These are phyloP conservation scores for Lutraria rhynchaena DNA, from an alignment of 1,140 invertebrate genomes.

Conservation along the genomic window DNA sequence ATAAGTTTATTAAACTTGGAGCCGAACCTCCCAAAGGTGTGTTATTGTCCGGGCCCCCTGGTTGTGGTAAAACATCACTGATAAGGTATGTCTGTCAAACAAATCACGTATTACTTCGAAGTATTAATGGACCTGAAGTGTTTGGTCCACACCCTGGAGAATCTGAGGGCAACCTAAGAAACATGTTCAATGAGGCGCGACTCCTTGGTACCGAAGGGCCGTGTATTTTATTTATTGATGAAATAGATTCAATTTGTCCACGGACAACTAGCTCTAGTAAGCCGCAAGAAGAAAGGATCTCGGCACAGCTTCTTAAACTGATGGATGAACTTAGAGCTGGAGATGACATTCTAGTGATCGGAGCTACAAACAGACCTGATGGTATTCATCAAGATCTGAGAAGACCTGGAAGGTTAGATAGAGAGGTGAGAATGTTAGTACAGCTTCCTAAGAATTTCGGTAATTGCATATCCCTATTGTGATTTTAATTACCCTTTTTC, in stretches of 20 bases:
- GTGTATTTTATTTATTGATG: constrained; percentile 79
- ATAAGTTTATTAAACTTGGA: constrained; percentile 34
- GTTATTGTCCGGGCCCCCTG: constrained; percentile 77
- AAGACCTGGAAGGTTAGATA: constrained; percentile 77
- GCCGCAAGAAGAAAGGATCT: constrained; percentile 56
- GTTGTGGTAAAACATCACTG: constrained; percentile 79
- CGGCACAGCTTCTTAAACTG: constrained; percentile 66
- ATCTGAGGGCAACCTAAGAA: constrained; percentile 72
- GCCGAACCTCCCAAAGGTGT: constrained; percentile 66
- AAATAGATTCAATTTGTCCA: constrained; percentile 77
- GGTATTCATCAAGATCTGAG: constrained; percentile 71
- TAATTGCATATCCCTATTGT: too few relatives aligned
- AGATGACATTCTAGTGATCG: constrained; percentile 74
- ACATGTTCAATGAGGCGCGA: constrained; percentile 70
- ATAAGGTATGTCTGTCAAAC: constrained; percentile 67
- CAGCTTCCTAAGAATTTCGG: too few relatives aligned
- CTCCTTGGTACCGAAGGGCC: constrained; percentile 72
- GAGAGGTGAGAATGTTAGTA: constrained; percentile 68
- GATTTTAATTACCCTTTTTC: too few relatives aligned
- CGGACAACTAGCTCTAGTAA: constrained; percentile 50
- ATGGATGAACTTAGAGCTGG: constrained; percentile 67
- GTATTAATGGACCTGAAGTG: constrained; percentile 76
- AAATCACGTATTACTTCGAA: constrained; percentile 69
- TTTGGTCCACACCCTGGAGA: constrained; percentile 75
- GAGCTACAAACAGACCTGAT: constrained; percentile 76